These are phyloP conservation scores for Colletes gigas DNA, from an alignment of 1,140 invertebrate genomes.

Conservation along the genomic window DNA sequence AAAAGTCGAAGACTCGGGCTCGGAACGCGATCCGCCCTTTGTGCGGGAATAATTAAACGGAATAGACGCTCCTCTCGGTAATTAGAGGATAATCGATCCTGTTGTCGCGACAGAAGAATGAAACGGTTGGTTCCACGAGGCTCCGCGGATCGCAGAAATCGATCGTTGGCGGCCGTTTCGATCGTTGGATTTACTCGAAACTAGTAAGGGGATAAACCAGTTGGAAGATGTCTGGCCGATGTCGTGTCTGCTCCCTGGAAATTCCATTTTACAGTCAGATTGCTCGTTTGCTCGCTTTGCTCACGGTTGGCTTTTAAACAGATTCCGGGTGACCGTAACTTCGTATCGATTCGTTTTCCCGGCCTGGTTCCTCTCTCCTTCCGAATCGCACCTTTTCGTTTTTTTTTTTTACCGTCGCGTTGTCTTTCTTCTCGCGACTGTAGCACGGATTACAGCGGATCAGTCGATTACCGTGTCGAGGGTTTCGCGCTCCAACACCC, in stretches of 20 bases:
- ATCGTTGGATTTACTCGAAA: background rate
- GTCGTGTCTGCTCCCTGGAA: slow-evolving; percentile 17
- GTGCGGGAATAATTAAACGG: background rate
- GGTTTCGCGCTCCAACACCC: slow-evolving; percentile 13
- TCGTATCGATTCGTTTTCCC: slow-evolving; percentile 50
- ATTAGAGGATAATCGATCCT: too few relatives aligned
- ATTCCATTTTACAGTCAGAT: slow-evolving; percentile 56
- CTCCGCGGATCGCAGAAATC: background rate
- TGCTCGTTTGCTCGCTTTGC: slow-evolving; percentile 51
- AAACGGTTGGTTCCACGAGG: too few relatives aligned
- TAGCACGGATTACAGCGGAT: slow-evolving; percentile 55
- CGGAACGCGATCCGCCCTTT: background rate
- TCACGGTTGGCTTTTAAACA: slow-evolving; percentile 53
- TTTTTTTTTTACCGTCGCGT: background rate
- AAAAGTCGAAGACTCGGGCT: background rate
- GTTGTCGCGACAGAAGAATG: too few relatives aligned
- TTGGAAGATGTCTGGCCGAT: background rate
- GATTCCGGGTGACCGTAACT: slow-evolving; percentile 61
- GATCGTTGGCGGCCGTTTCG: background rate
- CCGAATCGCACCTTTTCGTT: background rate
- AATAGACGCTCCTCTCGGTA: too few relatives aligned
- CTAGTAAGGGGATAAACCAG: background rate
- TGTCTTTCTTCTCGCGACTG: slow-evolving; percentile 17
- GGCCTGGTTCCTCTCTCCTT: background rate
- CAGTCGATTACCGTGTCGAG: slow-evolving; percentile 45